phyloP scores from a whole-genome alignment of 2,888 invertebrate genomes.

The Acrobasis repandana region DNA sequence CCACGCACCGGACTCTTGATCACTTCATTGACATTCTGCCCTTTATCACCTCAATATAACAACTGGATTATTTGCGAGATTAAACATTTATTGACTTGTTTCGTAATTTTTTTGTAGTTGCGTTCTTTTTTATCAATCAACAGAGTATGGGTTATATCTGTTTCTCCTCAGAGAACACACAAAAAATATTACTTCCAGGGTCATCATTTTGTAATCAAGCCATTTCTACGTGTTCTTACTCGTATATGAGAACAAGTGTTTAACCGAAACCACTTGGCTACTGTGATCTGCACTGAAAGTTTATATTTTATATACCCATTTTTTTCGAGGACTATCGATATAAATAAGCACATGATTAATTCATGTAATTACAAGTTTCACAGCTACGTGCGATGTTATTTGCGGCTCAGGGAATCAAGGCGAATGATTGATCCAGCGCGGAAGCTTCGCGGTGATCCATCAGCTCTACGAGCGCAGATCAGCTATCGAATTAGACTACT shows the following conservation, averaged over 20 bases:
- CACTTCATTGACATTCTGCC: conserved; percentile 55
- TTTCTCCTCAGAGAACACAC: no score
- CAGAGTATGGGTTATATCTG: no score
- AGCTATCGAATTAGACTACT: not conserved
- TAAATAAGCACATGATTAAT: conserved; percentile 4
- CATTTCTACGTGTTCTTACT: no score
- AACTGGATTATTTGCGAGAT: conserved; percentile 32
- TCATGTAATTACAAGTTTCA: conserved; percentile 10
- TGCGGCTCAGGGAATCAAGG: conserved; percentile 20
- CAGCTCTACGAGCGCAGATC: conserved; percentile 30
- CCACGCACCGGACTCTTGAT: conserved; percentile 43
- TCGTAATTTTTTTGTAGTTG: not conserved
- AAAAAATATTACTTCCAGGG: not conserved
- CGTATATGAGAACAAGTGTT: no score
- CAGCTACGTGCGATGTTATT: conserved; percentile 15
- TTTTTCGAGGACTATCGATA: not conserved
- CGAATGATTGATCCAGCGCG: conserved; percentile 55
- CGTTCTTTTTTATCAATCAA: no score
- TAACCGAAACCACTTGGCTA: no score
- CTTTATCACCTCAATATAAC: conserved; percentile 23
- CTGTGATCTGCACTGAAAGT: no score
- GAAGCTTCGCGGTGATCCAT: conserved; percentile 55
- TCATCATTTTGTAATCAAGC: not conserved
- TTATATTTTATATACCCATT: not conserved
- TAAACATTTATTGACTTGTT: conserved; percentile 21